phyloP scores from a whole-genome alignment of 2,888 invertebrate species.

The Deilephila elpenor region DNA sequence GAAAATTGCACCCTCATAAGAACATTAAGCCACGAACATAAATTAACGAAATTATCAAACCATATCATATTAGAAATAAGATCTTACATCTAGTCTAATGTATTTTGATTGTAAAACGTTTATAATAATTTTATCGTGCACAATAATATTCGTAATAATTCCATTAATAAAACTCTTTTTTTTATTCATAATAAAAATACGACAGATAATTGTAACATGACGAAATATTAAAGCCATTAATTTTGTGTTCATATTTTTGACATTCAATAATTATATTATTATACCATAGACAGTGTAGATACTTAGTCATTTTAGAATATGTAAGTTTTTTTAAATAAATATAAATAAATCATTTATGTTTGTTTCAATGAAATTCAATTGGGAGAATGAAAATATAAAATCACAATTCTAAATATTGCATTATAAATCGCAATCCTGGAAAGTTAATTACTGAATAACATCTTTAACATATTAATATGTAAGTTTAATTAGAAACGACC shows the following conservation, averaged over 20 bases:
- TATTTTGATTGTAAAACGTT: conserved; percentile 7
- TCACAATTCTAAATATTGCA: too few species aligned
- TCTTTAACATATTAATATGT: too few species aligned
- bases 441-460: too few species aligned
- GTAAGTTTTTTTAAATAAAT: conserved; percentile 46
- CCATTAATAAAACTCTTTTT: not conserved
- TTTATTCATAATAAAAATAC: not conserved
- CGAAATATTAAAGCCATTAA: not conserved
- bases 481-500: too few species aligned
- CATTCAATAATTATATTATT: not conserved
- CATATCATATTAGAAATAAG: conserved; percentile 77
- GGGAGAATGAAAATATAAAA: not conserved
- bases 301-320: conserved; percentile 40
- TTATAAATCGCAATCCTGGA: too few species aligned
- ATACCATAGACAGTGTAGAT: conserved; percentile 5
- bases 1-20: not conserved
- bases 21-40: conserved; percentile 2
- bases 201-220: not conserved
- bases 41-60: conserved; percentile 56
- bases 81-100: conserved; percentile 29
- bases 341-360: conserved; percentile 26
- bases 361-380: not conserved
- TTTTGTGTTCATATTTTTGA: conserved; percentile 1
- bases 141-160: conserved; percentile 29
- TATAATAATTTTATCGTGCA: conserved; percentile 28